Evolutionary conservation across 2,113 vertebrate genomes (phyloP).

Genomic region (Cyphomyrus plagiostoma): DNA sequence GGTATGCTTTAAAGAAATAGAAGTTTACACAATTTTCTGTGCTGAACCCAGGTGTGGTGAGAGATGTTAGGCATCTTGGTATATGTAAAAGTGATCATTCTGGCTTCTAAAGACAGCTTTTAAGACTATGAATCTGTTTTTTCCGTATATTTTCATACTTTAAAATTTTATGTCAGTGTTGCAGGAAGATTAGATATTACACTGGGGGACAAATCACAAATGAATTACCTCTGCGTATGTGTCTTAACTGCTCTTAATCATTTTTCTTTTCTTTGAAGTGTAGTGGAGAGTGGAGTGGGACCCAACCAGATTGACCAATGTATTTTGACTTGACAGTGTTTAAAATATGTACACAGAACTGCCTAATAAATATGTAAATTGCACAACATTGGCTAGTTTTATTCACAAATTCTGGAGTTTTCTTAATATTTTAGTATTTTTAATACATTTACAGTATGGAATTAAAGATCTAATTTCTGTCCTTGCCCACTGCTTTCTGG

Average conservation of each 20-base stretch:
- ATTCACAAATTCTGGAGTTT: neutral
- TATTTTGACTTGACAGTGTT: slow-evolving; percentile 59
- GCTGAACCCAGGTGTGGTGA: neutral
- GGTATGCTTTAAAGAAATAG: slow-evolving; percentile 1
- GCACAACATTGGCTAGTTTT: slow-evolving; percentile 27
- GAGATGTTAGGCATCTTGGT: neutral
- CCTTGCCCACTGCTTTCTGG: neutral
- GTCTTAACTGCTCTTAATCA: slow-evolving; percentile 49
- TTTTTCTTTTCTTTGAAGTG: slow-evolving; percentile 52
- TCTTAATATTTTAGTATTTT: neutral
- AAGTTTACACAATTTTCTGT: neutral
- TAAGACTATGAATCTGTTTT: neutral
- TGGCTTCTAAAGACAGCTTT: neutral
- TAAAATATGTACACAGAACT: slow-evolving; percentile 66
- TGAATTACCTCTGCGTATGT: slow-evolving; percentile 28
- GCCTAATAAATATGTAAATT: slow-evolving; percentile 70
- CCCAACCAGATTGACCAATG: slow-evolving; percentile 53
- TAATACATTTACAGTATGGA: neutral
- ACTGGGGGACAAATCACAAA: slow-evolving; percentile 27
- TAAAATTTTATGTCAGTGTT: slow-evolving; percentile 23
- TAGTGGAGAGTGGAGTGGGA: slow-evolving; percentile 49
- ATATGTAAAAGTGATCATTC: neutral
- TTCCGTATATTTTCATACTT: slow-evolving; percentile 15
- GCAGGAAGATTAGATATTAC: slow-evolving; percentile 1
- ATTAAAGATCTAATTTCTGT: neutral